These are phyloP conservation scores for Erithacus rubecula DNA, from an alignment of 2,797 vertebrate genomes.

Conservation along the genomic window DNA sequence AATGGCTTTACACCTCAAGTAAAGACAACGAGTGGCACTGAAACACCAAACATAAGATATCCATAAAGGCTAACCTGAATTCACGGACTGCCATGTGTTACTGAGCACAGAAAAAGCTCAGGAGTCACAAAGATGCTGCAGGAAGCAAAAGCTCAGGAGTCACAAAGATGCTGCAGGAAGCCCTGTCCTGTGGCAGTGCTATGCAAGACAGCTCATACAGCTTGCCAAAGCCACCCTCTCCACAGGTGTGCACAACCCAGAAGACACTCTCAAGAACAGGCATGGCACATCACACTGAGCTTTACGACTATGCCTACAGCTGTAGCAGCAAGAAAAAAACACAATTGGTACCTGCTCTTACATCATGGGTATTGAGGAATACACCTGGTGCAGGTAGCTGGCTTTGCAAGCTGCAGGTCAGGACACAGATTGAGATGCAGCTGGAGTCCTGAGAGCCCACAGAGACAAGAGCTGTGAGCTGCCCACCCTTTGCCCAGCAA, in stretches of 20 bases:
- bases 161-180: neutral
- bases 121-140: neutral
- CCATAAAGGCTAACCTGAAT: neutral
- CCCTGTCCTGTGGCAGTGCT: neutral
- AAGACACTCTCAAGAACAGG: neutral
- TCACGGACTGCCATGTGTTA: neutral
- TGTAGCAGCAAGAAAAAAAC: neutral
- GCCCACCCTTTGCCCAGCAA: fast-evolving
- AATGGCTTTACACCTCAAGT: neutral
- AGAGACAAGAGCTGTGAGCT: neutral
- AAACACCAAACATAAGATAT: neutral
- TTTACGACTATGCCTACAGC: neutral
- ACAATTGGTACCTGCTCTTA: neutral
- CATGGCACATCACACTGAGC: neutral
- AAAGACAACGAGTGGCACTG: neutral
- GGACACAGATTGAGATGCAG: neutral
- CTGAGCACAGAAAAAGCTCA: neutral
- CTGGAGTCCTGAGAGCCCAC: neutral
- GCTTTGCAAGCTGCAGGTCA: neutral
- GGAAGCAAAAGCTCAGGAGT: neutral
- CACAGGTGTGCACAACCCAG: neutral
- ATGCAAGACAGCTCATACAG: neutral
- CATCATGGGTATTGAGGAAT: neutral
- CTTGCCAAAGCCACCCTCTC: neutral
- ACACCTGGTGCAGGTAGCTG: neutral